Evolutionary conservation across 1,140 invertebrate genomes (phyloP), one percentile per base, ranked within the genome.

Genomic region (Trichomalopsis sarcophagae): DNA sequence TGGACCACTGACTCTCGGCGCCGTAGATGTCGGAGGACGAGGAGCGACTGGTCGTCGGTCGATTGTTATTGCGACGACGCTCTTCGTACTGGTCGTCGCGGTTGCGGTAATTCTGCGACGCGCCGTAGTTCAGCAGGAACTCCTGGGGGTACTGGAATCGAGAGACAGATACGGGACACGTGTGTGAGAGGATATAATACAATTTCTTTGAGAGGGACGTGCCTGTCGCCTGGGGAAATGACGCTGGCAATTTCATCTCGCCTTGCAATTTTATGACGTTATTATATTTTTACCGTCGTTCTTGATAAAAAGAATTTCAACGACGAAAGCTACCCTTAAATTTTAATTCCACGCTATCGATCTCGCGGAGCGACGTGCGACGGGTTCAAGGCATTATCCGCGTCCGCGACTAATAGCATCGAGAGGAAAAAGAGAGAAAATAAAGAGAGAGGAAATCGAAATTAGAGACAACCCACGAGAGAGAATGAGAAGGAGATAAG

Each of bases 1-100:
- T 94, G 2, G 95, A 96, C 95, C 95, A 96, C 69, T 95, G 94
- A 9, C 94, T 95, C 74, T 95, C 94, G 0, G 92, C 89, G 1
- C 92, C 92, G 75, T 93, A 92, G 82, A 93, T 93, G 81, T 93
- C 92, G 23, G 87, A 50, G 68, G 75, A 10, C 68, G 86, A 33
- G 71, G 74, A 21, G 75, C 83, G 21, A 77, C 23, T 3, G 11
- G 77, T 14, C 9, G 10, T 10, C 40, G 82, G 1, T 77, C 84
- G 36, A 10, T 9, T 0, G n/a, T 86, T 81, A 10, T 84, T 86
- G 21, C 81, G 88, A 87, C 85, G 84, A 9, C 14, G 78, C 2
- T n/a, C 76, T 36, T 93, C 91, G 71, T 90, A 90, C 55, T 89
- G 88, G 14, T 90, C 88, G 0, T 87, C 78, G 47, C 86, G 88